Evolutionary conservation across 2,797 vertebrate species (phyloP).

Genomic region (Sebastes jordani): DNA sequence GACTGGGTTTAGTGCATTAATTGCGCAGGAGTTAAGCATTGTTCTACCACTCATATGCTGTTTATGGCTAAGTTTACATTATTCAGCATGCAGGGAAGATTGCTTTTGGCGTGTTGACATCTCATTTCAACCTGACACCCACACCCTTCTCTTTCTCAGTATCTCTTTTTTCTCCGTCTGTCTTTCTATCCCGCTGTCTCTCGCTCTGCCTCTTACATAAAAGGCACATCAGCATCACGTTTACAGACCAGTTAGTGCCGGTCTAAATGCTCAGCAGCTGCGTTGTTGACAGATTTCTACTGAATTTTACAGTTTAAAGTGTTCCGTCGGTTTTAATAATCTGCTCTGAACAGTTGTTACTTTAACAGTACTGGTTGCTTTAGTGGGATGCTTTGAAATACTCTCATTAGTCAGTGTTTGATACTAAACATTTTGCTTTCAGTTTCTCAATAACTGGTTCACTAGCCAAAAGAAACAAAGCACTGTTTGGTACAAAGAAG

Average conservation of each 20-base stretch:
- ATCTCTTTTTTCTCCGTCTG: slow-evolving; percentile 50
- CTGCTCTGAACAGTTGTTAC: neutral
- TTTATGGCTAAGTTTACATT: slow-evolving; percentile 53
- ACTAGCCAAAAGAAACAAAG: neutral
- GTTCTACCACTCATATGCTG: slow-evolving; percentile 28
- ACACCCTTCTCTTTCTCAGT: slow-evolving; percentile 67
- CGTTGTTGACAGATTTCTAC: slow-evolving; percentile 42
- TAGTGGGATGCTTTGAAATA: slow-evolving; percentile 1
- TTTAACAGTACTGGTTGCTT: neutral
- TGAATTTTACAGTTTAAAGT: slow-evolving; percentile 10
- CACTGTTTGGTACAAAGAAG: neutral
- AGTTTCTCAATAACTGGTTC: neutral
- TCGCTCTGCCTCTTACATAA: slow-evolving; percentile 75
- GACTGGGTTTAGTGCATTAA: slow-evolving; percentile 51
- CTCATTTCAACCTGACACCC: slow-evolving; percentile 79
- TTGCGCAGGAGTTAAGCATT: slow-evolving; percentile 43
- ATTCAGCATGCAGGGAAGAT: slow-evolving; percentile 65
- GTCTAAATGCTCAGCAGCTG: slow-evolving; percentile 44
- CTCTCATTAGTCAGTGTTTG: slow-evolving; percentile 21
- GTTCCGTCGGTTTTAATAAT: slow-evolving; percentile 13
- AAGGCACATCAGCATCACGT: slow-evolving; percentile 61
- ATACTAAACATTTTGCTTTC: slow-evolving; percentile 3
- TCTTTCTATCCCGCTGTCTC: slow-evolving; percentile 22
- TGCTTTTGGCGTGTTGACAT: slow-evolving; percentile 78
- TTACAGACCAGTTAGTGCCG: slow-evolving; percentile 52